Evolutionary conservation across 1,140 invertebrate species (phyloP).

Genomic region (Drosophila littoralis): DNA sequence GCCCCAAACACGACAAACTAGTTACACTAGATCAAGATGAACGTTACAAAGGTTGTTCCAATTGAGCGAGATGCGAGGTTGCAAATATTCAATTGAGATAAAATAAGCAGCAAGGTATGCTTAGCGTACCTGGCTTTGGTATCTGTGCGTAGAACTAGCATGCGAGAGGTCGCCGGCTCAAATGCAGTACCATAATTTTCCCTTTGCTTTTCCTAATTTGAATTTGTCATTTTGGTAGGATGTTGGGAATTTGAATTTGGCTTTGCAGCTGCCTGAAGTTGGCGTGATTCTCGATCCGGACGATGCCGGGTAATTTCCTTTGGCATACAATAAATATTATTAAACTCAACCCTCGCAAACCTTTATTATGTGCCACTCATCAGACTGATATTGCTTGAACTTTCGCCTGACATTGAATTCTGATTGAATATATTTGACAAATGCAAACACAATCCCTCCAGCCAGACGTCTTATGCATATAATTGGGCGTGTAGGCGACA

Average conservation of each 20-base stretch:
- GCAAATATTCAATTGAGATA: too few relatives aligned
- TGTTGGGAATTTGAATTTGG: too few relatives aligned
- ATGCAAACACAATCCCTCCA: constrained; percentile 24
- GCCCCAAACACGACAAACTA: constrained; percentile 9
- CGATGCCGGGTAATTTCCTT: too few relatives aligned
- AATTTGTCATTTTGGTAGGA: background rate
- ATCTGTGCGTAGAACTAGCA: too few relatives aligned
- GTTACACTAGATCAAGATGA: constrained; percentile 14
- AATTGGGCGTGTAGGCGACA: constrained; percentile 44
- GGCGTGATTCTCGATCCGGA: too few relatives aligned
- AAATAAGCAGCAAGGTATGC: too few relatives aligned
- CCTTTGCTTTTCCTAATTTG: too few relatives aligned
- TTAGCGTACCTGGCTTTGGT: too few relatives aligned
- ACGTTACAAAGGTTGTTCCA: background rate
- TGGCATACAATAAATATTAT: too few relatives aligned
- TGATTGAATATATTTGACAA: constrained; percentile 40
- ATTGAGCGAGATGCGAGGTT: background rate
- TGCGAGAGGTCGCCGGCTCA: too few relatives aligned
- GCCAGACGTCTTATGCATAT: constrained; percentile 52
- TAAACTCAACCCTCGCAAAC: background rate
- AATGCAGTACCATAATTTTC: too few relatives aligned
- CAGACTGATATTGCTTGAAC: constrained; percentile 8
- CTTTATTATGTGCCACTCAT: background rate
- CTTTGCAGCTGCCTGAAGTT: too few relatives aligned
- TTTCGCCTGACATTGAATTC: constrained; percentile 51